Evolutionary conservation across 1,140 invertebrate genomes (phyloP), one percentile per base, ranked within the genome.

Genomic region (Drosophila nasuta): DNA sequence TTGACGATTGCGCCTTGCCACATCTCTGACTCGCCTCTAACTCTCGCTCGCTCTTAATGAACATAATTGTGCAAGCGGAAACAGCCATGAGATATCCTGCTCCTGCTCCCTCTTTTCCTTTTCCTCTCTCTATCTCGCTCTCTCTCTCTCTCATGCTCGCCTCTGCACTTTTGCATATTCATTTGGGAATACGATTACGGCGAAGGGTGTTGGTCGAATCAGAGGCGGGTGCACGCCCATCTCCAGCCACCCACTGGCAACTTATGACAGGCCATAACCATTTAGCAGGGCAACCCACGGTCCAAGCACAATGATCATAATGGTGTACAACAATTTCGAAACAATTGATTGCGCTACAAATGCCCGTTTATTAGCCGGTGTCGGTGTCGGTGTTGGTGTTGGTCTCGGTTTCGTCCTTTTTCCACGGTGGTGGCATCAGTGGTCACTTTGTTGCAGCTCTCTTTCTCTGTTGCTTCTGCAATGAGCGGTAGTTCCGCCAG

Each of bases 261-360:
- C 86, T 89, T 89, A 89, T 89, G 85, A 89, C 86, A 89, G 85
- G 86, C 86, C 72, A 89, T 89, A 89, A 90, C 81, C 85, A 89
- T 89, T 89, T 90, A 89, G 74, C 77, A 76, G 68, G 71, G 54
- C 64, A 62, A 41, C 46, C 56, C 56, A 72, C 54, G 54, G 30
- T 59, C 76, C 25, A 25, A 38, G 68, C 81, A 75, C 79, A 86
- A 85, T 87, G 79, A 80, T 78, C 83, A 88, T 87, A 87, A 87
- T 87, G 83, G 77, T 80, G 73, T 88, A 88, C 83, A 88, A 88
- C 85, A 88, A 88, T 88, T 89, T 74, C 81, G 86, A 90, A 89
- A 89, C 85, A 89, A 89, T 89, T 89, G 85, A 90, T 89, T 89
- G 85, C 75, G 86, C 79, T 89, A 89, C 85, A 88, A 88, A 88